A percentile compares a stretch with the other conserved stretches of the same genome.
Evolutionary conservation across 2,888 invertebrate genomes (phyloP).

Genomic region (Sericinus montela): DNA sequence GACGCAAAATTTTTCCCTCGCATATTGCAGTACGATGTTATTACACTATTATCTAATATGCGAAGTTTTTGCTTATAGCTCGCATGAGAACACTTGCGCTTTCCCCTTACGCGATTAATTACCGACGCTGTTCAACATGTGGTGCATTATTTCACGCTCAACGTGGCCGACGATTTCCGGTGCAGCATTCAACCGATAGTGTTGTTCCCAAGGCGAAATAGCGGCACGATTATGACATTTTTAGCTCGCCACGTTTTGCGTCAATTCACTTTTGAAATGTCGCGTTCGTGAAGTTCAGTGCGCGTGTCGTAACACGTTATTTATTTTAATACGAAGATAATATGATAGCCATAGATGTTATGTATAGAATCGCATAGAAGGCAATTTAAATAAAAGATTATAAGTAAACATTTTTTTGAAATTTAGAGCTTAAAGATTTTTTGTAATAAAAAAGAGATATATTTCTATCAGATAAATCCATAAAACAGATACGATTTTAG

Average conservation of each 20-base stretch:
- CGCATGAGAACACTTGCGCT: constrained; percentile 70
- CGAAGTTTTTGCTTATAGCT: constrained; percentile 43
- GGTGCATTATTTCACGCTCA: constrained; percentile 66
- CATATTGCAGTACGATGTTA: constrained; percentile 30
- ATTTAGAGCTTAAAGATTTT: too few species aligned
- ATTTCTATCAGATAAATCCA: too few species aligned
- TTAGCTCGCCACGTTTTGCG: constrained; percentile 55
- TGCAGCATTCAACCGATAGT: constrained; percentile 35
- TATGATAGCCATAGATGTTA: neutral
- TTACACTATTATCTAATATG: constrained; percentile 33
- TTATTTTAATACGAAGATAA: neutral
- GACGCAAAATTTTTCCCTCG: constrained; percentile 25
- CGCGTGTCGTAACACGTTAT: constrained; percentile 43
- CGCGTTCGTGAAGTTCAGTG: constrained; percentile 32
- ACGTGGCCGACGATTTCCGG: constrained; percentile 52
- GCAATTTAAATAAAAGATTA: too few species aligned
- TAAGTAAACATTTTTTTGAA: too few species aligned
- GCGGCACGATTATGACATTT: constrained; percentile 72
- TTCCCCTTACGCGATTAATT: constrained; percentile 66
- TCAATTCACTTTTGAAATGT: constrained; percentile 54
- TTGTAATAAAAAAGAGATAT: too few species aligned
- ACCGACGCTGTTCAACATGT: constrained; percentile 67
- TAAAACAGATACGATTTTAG: too few species aligned
- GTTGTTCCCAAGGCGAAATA: constrained; percentile 49
- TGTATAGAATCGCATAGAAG: too few species aligned